A percentile compares a stretch with the other conserved stretches of the same genome.
Conservation (phyloP, 1,140 invertebrate species). For the Drosophila setifemur region DNA sequence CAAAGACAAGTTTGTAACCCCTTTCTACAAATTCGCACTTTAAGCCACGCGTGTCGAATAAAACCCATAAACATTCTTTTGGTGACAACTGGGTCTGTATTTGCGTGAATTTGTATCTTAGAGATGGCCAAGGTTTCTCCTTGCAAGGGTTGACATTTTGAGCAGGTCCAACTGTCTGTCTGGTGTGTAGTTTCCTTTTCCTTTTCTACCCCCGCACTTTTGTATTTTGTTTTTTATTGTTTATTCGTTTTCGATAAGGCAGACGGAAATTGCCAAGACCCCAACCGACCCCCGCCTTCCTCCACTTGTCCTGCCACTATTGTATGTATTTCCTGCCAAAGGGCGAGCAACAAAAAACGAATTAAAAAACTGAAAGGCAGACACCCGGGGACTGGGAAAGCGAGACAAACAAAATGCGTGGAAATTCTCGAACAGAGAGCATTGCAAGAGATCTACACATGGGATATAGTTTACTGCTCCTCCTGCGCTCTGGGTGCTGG, state of each 20-base stretch:
- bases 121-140: not conserved
- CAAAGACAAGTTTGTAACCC: not conserved
- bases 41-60: constrained; percentile 48
- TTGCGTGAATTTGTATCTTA: not conserved
- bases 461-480: constrained; percentile 64
- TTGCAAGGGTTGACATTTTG: constrained; percentile 34
- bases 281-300: constrained; percentile 12
- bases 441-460: constrained; percentile 15
- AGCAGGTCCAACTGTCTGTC: constrained; percentile 15
- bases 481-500: too few species aligned
- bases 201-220: constrained; percentile 13
- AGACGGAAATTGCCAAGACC: constrained; percentile 71
- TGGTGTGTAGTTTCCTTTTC: constrained; percentile 30
- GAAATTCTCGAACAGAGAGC: constrained; percentile 24
- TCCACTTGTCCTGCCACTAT: constrained; percentile 39
- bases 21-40: constrained; percentile 52
- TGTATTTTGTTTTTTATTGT: constrained; percentile 69
- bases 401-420: constrained; percentile 62
- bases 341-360: constrained; percentile 45
- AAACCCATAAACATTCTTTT: constrained; percentile 44
- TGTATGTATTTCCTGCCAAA: constrained; percentile 56
- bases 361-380: constrained; percentile 48
- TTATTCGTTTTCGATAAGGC: constrained; percentile 77
- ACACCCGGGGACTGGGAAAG: constrained; percentile 26
- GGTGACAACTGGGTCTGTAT: constrained; percentile 16